Base-by-base conservation (phyloP, 2,888 invertebrate genomes). In the Exocentrus adspersus region DNA sequence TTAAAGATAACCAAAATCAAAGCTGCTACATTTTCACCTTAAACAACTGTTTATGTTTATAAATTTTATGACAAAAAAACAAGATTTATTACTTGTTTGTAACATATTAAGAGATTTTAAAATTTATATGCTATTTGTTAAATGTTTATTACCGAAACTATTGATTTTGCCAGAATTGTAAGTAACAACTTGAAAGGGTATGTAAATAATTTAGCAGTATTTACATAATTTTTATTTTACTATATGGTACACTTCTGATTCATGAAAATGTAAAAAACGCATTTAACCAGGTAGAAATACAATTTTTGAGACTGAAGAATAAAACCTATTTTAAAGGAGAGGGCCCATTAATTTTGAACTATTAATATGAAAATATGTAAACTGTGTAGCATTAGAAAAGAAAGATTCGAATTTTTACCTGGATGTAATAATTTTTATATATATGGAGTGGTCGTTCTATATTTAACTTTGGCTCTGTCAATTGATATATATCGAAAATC, bases 41-140 rank as follows among this genome's bases (percentile, higher is more conserved):
- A 10, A 54, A 48, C 16, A 43, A 45, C 12, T 43, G 54, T 54
- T 54, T 53, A 42, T 54, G 54, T 54, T 54, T 54, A 43, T 54
- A 54, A 54, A 54, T 42, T 54, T 54, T 54, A 54, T 54, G 43
- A 54, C 54, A 54, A 54, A 54, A 48, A 28, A 54, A 54, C 54
- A 42, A 43, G 54, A 54, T 54, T 45, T 54, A 54, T 54, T 54
- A 54, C 54, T 54, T 54, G 54, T 54, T 54, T 54, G 16, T 43
- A 43, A 54, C 41, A 41, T 54, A 46, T 48, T 28, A 48, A 54
- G 43, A 54, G 19, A 41, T 42, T 54, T 54, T 43, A 54, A 54
- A 54, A 54, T 54, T 43, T 54, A 43, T 53, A 42, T 16, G 10
- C 24, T 53, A 42, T 54, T 54, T 54, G 54, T 54, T 54, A 43